Evolutionary conservation across 2,888 invertebrate genomes (phyloP), one percentile per base, ranked within the genome.

Genomic region (Leptothorax acervorum): DNA sequence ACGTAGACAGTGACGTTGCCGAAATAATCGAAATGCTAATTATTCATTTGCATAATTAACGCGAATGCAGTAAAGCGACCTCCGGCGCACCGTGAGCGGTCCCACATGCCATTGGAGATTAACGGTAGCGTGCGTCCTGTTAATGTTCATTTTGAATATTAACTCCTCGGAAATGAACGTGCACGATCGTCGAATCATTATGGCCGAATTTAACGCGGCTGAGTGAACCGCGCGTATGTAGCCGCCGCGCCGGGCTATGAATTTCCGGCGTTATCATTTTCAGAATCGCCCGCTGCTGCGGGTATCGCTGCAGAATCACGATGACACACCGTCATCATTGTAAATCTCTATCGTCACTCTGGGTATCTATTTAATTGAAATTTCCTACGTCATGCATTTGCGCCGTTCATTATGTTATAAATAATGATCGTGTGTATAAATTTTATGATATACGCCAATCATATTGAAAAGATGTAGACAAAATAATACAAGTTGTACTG

Each of bases 1-100:
- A 74, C 48, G 75, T 82, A 45, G 83, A 63, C 79, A 83, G 82
- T 83, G 82, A 82, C 90, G 85, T 82, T 73, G 85, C 85, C 84
- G 91, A 93, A 94, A 93, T 94, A 93, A 94, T 94, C 92, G 92
- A 92, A 92, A 93, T 92, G 93, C 91, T 93, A 93, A 94, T 94
- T 93, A 93, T 92, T 93, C 92, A 91, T 93, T 92, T 92, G 92
- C 93, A 94, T 94, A 94, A 94, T 94, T 93, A 94, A 94, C 93
- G 92, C 92, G 91, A 86, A 84, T 85, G 90, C 90, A 89, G 91
- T 91, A 90, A 93, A 91, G 91, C 90, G 88, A 86, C 78, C 84
- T 82, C 70, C 85, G 87, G 85, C 63, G 87, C 76, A 82, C 86
- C 89, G 86, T 82, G 89, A 89, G 84, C 85, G 86, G 85, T 88